phyloP scores from a whole-genome alignment of 30 jellyfish, hydroid and myxozoan genomes.

The Phacellophora camtschatica region DNA sequence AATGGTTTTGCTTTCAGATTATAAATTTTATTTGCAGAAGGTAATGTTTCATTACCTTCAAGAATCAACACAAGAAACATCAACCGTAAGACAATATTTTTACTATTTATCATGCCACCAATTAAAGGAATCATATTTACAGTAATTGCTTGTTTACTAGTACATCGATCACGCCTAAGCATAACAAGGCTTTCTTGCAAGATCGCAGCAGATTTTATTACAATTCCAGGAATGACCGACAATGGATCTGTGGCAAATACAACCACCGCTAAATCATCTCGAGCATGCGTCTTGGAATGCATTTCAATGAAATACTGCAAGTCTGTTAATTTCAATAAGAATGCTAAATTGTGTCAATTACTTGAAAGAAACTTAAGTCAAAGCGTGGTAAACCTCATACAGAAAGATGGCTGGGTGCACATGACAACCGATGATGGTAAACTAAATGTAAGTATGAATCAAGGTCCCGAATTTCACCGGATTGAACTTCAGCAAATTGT shows the following conservation, averaged over 20 bases:
- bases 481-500: too few species aligned
- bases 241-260: slow-evolving; percentile 1
- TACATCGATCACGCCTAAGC: not conserved
- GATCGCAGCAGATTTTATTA: slow-evolving; percentile 3
- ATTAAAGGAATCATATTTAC: too few species aligned
- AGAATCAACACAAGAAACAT: too few species aligned
- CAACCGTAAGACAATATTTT: too few species aligned
- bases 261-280: not conserved
- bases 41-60: too few species aligned
- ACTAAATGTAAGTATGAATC: slow-evolving; percentile 18
- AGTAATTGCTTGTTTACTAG: too few species aligned
- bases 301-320: slow-evolving; percentile 1
- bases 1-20: too few species aligned
- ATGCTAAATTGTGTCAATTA: not conserved
- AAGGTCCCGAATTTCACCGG: too few species aligned
- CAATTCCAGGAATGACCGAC: not conserved
- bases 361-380: not conserved
- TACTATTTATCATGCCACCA: too few species aligned
- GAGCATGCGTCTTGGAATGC: slow-evolving; percentile 8
- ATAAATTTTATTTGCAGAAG: too few species aligned
- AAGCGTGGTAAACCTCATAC: not conserved
- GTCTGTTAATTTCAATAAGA: slow-evolving; percentile 4
- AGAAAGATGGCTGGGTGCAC: slow-evolving; percentile 5
- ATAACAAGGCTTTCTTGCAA: slow-evolving; percentile 5
- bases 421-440: slow-evolving; percentile 14